Evolutionary conservation across 1,140 invertebrate species (phyloP), one percentile per base, ranked within the genome.

Genomic region (Popillia japonica): DNA sequence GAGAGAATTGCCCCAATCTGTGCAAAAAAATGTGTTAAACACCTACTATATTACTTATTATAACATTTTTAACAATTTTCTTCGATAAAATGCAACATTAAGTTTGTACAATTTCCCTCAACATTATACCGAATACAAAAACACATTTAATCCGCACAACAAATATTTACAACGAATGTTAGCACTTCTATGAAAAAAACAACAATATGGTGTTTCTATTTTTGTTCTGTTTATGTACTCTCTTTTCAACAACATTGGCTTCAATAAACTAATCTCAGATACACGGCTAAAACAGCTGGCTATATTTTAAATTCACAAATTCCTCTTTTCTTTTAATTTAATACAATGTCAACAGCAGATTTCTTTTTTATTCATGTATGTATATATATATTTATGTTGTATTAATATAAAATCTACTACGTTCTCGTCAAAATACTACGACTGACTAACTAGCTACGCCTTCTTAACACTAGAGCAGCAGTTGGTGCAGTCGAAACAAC

Each of bases 401-500:
- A 55, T n/a, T 17, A 14, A 55, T 68, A 68, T 68, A 68, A 68
- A 68, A 68, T 68, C 61, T 68, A 68, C 61, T 34, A 68, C 10
- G 10, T 23, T 20, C 10, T 55, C 48, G 0, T 17, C 14, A 68
- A 68, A 68, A 34, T 34, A 68, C 61, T 68, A 68, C 11, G 61
- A 68, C 61, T 68, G 61, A 68, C 74, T 76, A 34, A 76, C 74
- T 75, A 79, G 80, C 81, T 83, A 82, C 41, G 80, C 80, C 77
- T 80, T 82, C 79, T 84, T 83, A 72, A 82, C 79, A 78, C 84
- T 87, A 81, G 87, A 88, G 85, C 90, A 91, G 83, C 90, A 91
- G 77, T 88, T 90, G 76, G 90, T 90, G 83, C 91, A 92, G 84
- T 90, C 89, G 81, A 92, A 91, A 84, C 90, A 91, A 83, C 90